These are phyloP conservation scores for Rhadina sibilatrix DNA, from an alignment of 2,113 vertebrate genomes.

Conservation along the genomic window DNA sequence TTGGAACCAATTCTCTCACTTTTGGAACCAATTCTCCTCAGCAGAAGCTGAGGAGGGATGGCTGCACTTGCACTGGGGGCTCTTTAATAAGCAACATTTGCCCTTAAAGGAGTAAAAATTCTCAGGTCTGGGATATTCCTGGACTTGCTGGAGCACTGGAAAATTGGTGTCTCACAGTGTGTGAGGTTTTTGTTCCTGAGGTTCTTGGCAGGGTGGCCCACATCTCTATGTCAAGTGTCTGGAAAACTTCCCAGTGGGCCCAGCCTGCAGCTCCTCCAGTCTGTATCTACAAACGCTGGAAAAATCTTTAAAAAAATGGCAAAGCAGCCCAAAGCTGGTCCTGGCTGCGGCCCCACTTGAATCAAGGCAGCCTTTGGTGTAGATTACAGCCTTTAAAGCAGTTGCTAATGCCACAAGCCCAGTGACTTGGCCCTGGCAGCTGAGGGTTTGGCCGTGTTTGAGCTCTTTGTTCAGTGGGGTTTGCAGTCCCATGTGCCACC, in stretches of 20 bases:
- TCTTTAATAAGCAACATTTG: not conserved
- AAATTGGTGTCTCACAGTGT: not conserved
- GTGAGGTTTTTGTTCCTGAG: not conserved
- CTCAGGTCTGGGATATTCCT: not conserved
- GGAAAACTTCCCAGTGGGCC: slow-evolving; percentile 10
- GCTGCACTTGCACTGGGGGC: not conserved
- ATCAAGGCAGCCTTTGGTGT: slow-evolving; percentile 19
- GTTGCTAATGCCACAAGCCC: slow-evolving; percentile 8
- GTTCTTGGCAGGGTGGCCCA: not conserved
- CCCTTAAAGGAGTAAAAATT: not conserved
- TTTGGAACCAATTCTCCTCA: not conserved
- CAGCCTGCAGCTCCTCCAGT: not conserved
- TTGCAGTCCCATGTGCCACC: not conserved
- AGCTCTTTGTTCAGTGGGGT: not conserved
- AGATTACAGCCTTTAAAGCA: slow-evolving; percentile 27
- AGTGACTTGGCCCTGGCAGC: not conserved
- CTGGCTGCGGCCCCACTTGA: not conserved
- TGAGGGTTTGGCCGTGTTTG: not conserved
- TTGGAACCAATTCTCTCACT: not conserved
- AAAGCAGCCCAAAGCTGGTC: not conserved
- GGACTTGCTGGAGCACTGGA: not conserved
- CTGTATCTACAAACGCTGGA: not conserved
- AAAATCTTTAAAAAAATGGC: not conserved
- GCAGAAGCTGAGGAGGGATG: not conserved
- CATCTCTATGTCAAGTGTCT: not conserved